These are phyloP conservation scores for Gasterosteus nipponicus DNA, from an alignment of 2,113 vertebrate species.

Conservation along the genomic window DNA sequence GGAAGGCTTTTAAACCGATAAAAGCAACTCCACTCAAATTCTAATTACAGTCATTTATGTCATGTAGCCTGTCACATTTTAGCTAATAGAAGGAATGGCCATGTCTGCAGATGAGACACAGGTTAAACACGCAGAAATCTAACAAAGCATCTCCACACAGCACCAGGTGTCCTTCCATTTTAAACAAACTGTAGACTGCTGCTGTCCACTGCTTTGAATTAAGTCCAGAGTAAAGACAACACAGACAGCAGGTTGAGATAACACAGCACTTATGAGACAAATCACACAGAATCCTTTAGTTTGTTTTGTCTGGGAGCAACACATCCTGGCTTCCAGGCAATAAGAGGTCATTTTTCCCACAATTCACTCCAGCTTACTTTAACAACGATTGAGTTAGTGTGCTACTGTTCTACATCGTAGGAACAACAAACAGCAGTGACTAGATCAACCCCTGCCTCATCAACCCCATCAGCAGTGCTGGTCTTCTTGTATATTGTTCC, in stretches of 20 bases:
- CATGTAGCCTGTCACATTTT: neutral
- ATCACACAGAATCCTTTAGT: conserved; percentile 64
- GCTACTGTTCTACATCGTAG: neutral
- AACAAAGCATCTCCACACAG: conserved; percentile 21
- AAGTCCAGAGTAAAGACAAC: conserved; percentile 55
- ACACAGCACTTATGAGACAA: conserved; percentile 53
- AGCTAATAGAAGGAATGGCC: neutral
- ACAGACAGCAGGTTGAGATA: conserved; percentile 64
- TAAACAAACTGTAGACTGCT: conserved; percentile 19
- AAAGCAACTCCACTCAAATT: neutral
- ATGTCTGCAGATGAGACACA: conserved; percentile 2
- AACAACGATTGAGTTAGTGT: neutral
- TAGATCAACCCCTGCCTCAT: too few relatives aligned
- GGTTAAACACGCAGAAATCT: conserved; percentile 19
- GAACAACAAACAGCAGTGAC: neutral
- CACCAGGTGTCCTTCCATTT: conserved; percentile 4
- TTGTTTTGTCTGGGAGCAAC: conserved; percentile 71
- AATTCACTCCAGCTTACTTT: conserved; percentile 32
- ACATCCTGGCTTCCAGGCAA: conserved; percentile 67
- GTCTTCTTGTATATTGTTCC: too few relatives aligned
- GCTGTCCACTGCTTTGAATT: conserved; percentile 42
- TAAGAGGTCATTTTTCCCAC: conserved; percentile 48
- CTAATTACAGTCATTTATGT: neutral
- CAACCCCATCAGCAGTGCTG: too few relatives aligned
- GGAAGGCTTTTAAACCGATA: neutral